phyloP scores from a whole-genome alignment of 2,797 vertebrate genomes.

The Pitangus sulphuratus region DNA sequence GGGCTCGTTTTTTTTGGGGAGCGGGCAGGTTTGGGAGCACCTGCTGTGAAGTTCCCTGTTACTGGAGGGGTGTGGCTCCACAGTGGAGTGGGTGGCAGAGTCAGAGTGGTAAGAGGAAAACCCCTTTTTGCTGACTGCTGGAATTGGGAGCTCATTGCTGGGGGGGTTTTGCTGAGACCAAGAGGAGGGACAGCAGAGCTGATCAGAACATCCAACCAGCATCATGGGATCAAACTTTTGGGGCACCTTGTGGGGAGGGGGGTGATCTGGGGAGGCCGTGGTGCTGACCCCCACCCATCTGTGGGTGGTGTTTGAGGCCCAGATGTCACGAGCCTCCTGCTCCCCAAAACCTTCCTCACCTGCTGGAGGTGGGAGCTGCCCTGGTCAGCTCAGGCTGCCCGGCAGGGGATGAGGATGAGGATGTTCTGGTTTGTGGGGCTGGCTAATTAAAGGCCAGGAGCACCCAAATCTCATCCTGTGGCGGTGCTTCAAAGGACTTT shows the following conservation, averaged over 20 bases:
- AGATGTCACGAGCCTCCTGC: not conserved
- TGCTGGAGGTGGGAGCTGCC: not conserved
- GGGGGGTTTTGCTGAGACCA: not conserved
- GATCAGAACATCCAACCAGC: not conserved
- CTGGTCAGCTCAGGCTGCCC: not conserved
- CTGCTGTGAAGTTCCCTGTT: not conserved
- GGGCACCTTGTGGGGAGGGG: not conserved
- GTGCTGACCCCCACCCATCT: not conserved
- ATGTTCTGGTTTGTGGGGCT: accelerated
- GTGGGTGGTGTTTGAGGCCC: not conserved
- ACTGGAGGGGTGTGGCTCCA: not conserved
- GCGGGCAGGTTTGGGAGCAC: not conserved
- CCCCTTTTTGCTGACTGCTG: not conserved
- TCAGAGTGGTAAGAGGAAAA: not conserved
- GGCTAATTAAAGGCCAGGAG: not conserved
- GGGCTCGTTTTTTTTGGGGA: accelerated
- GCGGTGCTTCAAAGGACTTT: not conserved
- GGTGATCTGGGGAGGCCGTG: not conserved
- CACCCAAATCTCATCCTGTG: not conserved
- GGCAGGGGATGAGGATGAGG: not conserved
- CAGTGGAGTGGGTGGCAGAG: not conserved
- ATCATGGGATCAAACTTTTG: accelerated
- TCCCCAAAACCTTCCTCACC: not conserved
- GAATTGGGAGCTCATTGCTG: not conserved
- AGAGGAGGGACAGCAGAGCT: not conserved